A percentile compares a stretch with the other conserved stretches of the same genome.
These are phyloP conservation scores for Octodon degus DNA, from an alignment of 2,113 vertebrate genomes.

Conservation along the genomic window DNA sequence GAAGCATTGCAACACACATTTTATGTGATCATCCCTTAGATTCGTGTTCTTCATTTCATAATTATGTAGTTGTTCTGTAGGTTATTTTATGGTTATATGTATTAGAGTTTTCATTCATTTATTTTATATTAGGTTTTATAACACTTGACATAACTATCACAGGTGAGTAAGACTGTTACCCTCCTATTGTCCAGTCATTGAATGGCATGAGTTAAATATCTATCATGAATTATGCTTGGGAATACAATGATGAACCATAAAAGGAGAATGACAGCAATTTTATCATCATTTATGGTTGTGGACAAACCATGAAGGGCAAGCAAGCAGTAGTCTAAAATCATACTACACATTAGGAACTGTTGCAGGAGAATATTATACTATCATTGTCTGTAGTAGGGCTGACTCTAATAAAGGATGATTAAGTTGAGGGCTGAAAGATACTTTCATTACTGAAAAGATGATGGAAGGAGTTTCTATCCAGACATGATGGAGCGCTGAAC, in stretches of 20 bases:
- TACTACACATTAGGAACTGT: neutral
- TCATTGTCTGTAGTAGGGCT: neutral
- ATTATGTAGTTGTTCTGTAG: neutral
- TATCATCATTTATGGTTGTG: neutral
- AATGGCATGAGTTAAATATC: neutral
- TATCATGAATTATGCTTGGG: neutral
- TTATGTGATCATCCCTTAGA: neutral
- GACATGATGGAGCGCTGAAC: neutral
- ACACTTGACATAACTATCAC: neutral
- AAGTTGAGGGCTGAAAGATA: neutral
- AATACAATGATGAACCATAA: neutral
- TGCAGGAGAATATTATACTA: neutral
- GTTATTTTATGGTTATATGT: slow-evolving; percentile 6
- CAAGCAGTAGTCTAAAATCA: neutral
- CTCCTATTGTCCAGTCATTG: neutral
- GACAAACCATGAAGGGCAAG: neutral
- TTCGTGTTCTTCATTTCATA: neutral
- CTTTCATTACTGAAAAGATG: neutral
- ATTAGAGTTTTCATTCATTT: neutral
- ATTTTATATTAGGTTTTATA: slow-evolving; percentile 8
- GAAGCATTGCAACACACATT: neutral
- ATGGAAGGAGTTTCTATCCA: neutral
- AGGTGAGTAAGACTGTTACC: neutral
- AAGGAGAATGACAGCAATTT: neutral
- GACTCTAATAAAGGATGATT: neutral